These are phyloP conservation scores for Nesidiocoris tenuis DNA, from an alignment of 2,888 invertebrate species.

Conservation along the genomic window DNA sequence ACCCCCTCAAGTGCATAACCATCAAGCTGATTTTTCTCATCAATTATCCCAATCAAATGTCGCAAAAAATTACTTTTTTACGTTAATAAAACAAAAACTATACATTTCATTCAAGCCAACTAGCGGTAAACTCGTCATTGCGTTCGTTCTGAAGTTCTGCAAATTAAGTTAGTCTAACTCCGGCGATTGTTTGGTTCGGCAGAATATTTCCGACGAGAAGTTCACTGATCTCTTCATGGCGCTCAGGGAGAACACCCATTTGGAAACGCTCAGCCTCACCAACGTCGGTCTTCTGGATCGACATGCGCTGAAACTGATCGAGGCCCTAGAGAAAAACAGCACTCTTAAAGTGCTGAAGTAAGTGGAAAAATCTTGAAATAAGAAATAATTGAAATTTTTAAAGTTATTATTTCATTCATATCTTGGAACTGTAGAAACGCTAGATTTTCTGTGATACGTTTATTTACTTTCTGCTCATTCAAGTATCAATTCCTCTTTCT, in stretches of 20 bases:
- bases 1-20: too few species aligned
- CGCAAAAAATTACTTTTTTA: not conserved
- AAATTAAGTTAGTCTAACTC: too few species aligned
- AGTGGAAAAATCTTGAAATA: slow-evolving; percentile 49
- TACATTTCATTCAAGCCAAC: too few species aligned
- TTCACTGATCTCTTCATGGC: slow-evolving; percentile 86
- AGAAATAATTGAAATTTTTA: not conserved
- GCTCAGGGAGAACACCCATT: slow-evolving; percentile 82
- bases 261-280: slow-evolving; percentile 87
- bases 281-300: slow-evolving; percentile 92
- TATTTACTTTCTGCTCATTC: too few species aligned
- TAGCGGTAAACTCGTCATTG: too few species aligned
- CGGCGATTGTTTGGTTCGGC: slow-evolving; percentile 53
- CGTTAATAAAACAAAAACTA: too few species aligned
- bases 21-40: too few species aligned
- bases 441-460: too few species aligned
- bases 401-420: too few species aligned
- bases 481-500: too few species aligned
- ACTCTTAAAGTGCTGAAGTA: slow-evolving; percentile 78
- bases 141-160: too few species aligned
- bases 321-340: slow-evolving; percentile 77
- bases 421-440: too few species aligned
- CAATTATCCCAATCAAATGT: not conserved
- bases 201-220: slow-evolving; percentile 97
- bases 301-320: slow-evolving; percentile 77